These are phyloP conservation scores for Scleropages formosus DNA, from an alignment of 2,797 vertebrate genomes.

Conservation along the genomic window DNA sequence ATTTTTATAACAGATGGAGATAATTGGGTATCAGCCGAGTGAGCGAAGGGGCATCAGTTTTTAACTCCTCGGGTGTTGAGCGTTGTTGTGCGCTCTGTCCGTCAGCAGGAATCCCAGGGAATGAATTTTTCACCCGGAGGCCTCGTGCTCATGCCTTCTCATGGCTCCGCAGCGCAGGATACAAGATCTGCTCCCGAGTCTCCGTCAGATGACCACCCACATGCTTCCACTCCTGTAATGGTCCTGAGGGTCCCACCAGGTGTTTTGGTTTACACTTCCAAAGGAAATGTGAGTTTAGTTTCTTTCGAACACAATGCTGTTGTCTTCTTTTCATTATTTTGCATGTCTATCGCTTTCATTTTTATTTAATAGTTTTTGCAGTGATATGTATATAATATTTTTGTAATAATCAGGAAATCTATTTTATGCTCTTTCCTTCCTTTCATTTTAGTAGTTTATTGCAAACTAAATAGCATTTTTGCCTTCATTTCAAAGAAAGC, in stretches of 20 bases:
- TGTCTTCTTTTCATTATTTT: not conserved
- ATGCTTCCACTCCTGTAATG: not conserved
- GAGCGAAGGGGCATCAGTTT: slow-evolving; percentile 24
- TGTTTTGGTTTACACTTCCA: not conserved
- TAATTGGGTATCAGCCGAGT: slow-evolving; percentile 25
- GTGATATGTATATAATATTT: too few species aligned
- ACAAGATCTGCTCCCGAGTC: not conserved
- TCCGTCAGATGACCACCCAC: not conserved
- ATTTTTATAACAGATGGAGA: slow-evolving; percentile 29
- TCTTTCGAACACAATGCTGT: not conserved
- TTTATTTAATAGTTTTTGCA: too few species aligned
- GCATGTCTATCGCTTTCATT: too few species aligned
- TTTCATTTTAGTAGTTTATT: too few species aligned
- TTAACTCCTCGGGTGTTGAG: slow-evolving; percentile 21
- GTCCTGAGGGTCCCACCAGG: not conserved
- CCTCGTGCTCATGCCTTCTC: not conserved
- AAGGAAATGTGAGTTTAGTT: not conserved
- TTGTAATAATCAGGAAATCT: too few species aligned
- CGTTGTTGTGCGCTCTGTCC: slow-evolving; percentile 26
- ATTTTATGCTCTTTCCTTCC: too few species aligned
- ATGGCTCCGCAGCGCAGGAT: not conserved
- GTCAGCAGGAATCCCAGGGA: not conserved
- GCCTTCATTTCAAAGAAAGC: too few species aligned
- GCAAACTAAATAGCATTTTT: too few species aligned
- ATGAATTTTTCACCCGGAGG: slow-evolving; percentile 20